phyloP scores from a whole-genome alignment of 1,140 invertebrate genomes.

The Drosophila jambulina region DNA sequence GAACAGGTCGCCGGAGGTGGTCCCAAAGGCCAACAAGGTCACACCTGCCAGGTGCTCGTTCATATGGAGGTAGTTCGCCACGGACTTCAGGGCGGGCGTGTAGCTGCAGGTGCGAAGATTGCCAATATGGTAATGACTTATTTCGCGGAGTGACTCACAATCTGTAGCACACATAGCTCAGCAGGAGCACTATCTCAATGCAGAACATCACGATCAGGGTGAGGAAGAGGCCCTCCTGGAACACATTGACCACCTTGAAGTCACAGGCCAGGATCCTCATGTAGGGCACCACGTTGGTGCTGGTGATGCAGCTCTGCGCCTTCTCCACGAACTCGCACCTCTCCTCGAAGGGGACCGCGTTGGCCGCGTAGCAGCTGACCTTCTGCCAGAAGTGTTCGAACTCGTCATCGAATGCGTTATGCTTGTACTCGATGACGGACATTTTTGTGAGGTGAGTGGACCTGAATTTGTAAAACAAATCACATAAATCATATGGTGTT shows the following conservation, averaged over 20 bases:
- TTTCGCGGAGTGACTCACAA: conserved; percentile 16
- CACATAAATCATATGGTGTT: not conserved
- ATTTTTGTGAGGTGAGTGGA: not conserved
- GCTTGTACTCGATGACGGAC: not conserved
- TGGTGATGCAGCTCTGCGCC: conserved; percentile 15
- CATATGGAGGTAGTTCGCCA: conserved; percentile 88
- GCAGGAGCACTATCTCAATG: conserved; percentile 7
- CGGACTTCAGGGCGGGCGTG: conserved; percentile 89
- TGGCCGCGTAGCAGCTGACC: conserved; percentile 34
- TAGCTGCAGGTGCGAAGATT: conserved; percentile 85
- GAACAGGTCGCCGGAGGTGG: conserved; percentile 92
- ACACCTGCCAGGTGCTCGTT: conserved; percentile 92
- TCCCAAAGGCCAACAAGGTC: conserved; percentile 92
- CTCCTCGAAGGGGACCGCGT: conserved; percentile 15
- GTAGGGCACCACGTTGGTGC: conserved; percentile 35
- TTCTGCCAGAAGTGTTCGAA: conserved; percentile 18
- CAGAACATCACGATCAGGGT: conserved; percentile 15
- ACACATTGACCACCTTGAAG: conserved; percentile 17
- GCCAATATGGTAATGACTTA: too few relatives aligned
- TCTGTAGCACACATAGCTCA: conserved; percentile 22
- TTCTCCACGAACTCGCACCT: conserved; percentile 34
- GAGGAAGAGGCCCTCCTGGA: conserved; percentile 20
- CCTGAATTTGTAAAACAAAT: not conserved
- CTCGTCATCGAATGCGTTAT: conserved; percentile 25
- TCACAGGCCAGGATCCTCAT: conserved; percentile 34